A percentile compares a stretch with the other conserved stretches of the same genome.
These are phyloP conservation scores for Ceyx margarethae DNA, from an alignment of 2,113 vertebrate species.

Conservation along the genomic window DNA sequence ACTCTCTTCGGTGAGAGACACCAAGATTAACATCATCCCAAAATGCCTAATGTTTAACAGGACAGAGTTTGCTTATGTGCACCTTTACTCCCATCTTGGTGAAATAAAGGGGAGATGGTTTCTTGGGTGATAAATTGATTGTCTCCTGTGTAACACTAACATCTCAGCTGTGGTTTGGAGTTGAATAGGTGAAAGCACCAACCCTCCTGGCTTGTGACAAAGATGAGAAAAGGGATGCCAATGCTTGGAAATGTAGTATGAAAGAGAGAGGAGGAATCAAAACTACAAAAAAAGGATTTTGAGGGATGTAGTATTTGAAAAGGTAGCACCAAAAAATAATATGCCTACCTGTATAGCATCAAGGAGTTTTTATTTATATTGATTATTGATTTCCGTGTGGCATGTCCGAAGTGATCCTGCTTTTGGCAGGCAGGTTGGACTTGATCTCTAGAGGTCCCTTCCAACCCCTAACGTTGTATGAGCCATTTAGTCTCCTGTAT, in stretches of 20 bases:
- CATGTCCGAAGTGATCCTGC: no score
- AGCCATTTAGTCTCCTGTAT: no score
- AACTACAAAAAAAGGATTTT: slow-evolving; percentile 4
- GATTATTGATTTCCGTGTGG: neutral
- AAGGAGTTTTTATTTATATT: neutral
- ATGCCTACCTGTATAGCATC: neutral
- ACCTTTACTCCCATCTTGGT: neutral
- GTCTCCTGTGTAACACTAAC: neutral
- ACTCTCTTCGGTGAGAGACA: neutral
- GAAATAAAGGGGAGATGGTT: neutral
- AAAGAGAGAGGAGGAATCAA: neutral
- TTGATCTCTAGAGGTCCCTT: no score
- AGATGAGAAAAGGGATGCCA: neutral
- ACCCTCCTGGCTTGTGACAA: neutral
- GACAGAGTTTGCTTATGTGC: neutral
- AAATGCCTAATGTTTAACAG: neutral
- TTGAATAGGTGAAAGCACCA: neutral
- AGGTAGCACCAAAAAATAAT: neutral
- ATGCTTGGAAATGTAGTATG: neutral
- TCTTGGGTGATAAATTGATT: neutral
- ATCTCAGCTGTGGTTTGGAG: neutral
- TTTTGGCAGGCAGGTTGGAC: no score
- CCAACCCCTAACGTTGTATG: no score
- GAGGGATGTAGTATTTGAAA: neutral
- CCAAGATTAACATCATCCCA: neutral